Evolutionary conservation across 2,888 invertebrate genomes (phyloP), one percentile per base, ranked within the genome.

Genomic region (Acanthacorydalis orientalis): DNA sequence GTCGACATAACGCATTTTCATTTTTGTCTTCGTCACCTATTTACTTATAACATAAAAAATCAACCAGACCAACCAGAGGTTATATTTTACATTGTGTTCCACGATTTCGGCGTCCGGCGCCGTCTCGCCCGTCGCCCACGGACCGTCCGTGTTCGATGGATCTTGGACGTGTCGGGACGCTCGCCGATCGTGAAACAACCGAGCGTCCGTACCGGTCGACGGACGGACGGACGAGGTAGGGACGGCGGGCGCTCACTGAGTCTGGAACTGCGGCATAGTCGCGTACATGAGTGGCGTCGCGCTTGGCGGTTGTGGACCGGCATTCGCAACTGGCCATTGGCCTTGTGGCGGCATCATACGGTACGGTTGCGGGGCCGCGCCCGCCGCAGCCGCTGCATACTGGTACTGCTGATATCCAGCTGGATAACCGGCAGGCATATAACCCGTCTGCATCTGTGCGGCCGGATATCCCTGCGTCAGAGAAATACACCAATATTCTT

Each of bases 231-330:
- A 23, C 23, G 23, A 23, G 37, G 37, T n/a, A n/a, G 37, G 37
- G 14, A 37, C 37, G 37, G n/a, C 14, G 37, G 37, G 48, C 31
- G 52, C 68, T 80, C 85, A 87, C 82, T 88, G 87, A 67, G 85
- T 78, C 62, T 83, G 86, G 71, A 86, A 88, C 72, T 87, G 83
- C 63, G 82, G 83, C 74, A 86, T 81, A 64, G 80, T 74, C 62
- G 72, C 70, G 60, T 81, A 82, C 79, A 82, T 77, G 54, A 77
- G 71, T 59, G 74, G 65, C 53, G 73, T 60, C 74, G 65, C 76
- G 69, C 63, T 68, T 57, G 59, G 65, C 61, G 63, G 77, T 44
- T 61, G 61, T 12, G 57, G 57, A 11, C 48, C 51, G 14, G 51
- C 48, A 35, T 50, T 50, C 46, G 63, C 64, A 46, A 60, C 61